These are phyloP conservation scores for Leptinotarsa undecemlineata DNA, from an alignment of 1,140 invertebrate genomes.

Conservation along the genomic window DNA sequence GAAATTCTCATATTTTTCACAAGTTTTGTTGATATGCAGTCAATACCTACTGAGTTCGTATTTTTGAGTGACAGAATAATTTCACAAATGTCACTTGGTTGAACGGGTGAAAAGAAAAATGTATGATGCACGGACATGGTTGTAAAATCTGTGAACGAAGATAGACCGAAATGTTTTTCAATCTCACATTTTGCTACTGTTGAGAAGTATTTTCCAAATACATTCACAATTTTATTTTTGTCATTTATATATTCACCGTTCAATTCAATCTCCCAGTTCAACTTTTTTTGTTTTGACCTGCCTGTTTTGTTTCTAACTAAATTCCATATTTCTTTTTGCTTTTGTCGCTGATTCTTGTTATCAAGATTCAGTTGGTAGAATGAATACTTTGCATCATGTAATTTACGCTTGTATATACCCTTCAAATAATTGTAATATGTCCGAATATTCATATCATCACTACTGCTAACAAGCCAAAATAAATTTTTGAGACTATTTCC, in stretches of 20 bases:
- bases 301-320: neutral
- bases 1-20: neutral
- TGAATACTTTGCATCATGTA: neutral
- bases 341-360: neutral
- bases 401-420: neutral
- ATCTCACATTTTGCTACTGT: neutral
- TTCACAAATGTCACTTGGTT: neutral
- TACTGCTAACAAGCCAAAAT: neutral
- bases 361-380: neutral
- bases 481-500: neutral
- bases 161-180: constrained; percentile 1
- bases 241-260: neutral
- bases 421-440: neutral
- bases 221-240: neutral
- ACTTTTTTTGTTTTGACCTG: neutral
- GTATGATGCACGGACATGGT: neutral
- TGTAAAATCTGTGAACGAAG: neutral
- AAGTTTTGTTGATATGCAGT: neutral
- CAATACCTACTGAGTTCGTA: neutral
- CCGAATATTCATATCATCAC: neutral
- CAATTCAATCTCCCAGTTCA: neutral
- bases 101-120: neutral
- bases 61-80: neutral
- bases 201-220: neutral
- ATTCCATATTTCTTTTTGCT: constrained; percentile 4